A percentile compares a stretch with the other conserved stretches of the same genome.
These are phyloP conservation scores for Pachydiplax longipennis DNA, from an alignment of 2,888 invertebrate species.

Conservation along the genomic window DNA sequence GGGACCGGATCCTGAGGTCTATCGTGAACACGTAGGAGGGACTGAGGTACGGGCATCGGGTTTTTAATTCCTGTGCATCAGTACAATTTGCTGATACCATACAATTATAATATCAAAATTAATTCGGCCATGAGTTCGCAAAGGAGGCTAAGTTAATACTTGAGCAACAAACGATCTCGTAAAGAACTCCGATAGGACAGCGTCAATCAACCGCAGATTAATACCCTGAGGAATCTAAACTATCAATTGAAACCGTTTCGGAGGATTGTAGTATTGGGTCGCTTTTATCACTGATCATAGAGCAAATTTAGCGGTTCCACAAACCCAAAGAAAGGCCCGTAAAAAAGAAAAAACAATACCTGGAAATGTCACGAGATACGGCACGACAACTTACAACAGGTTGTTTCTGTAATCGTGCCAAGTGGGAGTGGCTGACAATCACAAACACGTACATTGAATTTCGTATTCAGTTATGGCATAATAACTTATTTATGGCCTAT, in stretches of 20 bases:
- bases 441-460: neutral
- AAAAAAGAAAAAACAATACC: neutral
- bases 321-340: neutral
- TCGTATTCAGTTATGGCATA: neutral
- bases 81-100: neutral
- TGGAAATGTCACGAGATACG: slow-evolving; percentile 14
- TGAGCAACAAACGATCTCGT: neutral
- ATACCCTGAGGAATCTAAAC: neutral
- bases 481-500: too few relatives aligned
- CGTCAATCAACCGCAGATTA: neutral
- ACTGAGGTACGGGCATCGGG: too few relatives aligned
- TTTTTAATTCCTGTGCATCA: neutral
- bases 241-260: neutral
- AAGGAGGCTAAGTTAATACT: neutral
- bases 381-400: slow-evolving; percentile 32
- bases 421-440: slow-evolving; percentile 36
- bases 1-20: neutral
- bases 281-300: neutral
- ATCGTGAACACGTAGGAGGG: neutral
- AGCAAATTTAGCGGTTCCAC: neutral
- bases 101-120: neutral
- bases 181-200: neutral
- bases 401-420: slow-evolving; percentile 39
- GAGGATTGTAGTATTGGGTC: neutral
- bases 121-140: neutral